A percentile compares a stretch with the other conserved stretches of the same genome.
phyloP scores from a whole-genome alignment of 2,888 invertebrate genomes.

The Trichopoda pennipes region DNA sequence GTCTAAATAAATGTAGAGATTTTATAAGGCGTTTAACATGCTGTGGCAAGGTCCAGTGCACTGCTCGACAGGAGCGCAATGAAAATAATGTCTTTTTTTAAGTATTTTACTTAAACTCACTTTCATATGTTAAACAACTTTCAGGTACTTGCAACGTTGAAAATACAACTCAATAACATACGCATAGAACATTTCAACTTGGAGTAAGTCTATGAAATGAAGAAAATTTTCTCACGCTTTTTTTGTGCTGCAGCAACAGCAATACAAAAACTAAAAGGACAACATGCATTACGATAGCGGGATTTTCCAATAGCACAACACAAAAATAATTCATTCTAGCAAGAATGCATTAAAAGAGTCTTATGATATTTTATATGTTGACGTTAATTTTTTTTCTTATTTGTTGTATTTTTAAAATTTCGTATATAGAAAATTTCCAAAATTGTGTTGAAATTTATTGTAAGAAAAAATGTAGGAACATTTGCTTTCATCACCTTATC shows the following conservation, averaged over 20 bases:
- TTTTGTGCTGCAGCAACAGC: constrained; percentile 39
- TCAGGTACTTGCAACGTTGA: constrained; percentile 19
- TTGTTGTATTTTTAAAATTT: constrained; percentile 16
- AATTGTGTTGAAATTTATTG: constrained; percentile 36
- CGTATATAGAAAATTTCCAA: constrained; percentile 36
- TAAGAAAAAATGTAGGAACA: constrained; percentile 30
- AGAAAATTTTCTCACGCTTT: constrained; percentile 74
- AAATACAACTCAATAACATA: constrained; percentile 7
- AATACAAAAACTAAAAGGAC: constrained; percentile 8
- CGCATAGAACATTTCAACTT: constrained; percentile 40
- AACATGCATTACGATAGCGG: constrained; percentile 60
- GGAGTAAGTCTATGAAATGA: background rate
- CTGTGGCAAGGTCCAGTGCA: constrained; percentile 63
- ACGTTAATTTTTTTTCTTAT: constrained; percentile 45
- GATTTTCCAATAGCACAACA: constrained; percentile 69
- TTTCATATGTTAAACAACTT: background rate
- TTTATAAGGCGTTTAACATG: constrained; percentile 64
- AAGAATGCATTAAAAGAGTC: background rate
- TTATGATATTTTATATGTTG: constrained; percentile 55
- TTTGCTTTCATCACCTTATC: constrained; percentile 1
- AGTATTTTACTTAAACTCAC: constrained; percentile 4
- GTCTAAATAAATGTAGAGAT: constrained; percentile 38
- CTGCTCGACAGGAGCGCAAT: constrained; percentile 71
- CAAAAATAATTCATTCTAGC: constrained; percentile 39
- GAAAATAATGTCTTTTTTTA: constrained; percentile 65